Base-by-base conservation (phyloP, 1,140 invertebrate genomes). In the Sminthurinus signatus region DNA sequence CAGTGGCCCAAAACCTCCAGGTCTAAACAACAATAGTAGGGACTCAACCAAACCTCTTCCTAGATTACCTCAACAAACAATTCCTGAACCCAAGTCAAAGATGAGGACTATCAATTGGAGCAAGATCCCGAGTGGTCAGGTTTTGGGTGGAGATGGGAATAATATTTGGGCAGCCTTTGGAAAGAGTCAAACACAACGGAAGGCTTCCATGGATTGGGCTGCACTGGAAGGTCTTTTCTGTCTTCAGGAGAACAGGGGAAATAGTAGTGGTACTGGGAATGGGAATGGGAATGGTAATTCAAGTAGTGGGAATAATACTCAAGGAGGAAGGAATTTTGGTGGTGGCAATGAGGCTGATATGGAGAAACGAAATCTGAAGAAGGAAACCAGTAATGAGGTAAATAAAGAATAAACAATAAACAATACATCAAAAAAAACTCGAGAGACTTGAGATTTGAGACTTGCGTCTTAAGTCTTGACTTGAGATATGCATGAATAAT, bases 51-150 rank as follows among this genome's bases (percentile, higher is more conserved):
- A 21, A 14, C 23, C 25, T n/a, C 10, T 72, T 12, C 29, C 72
- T 81, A 65, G 67, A 72, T 79, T 93, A 69, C 90, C 90, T 1
- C 90, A 93, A 74, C 89, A 91, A 75, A 86, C 89, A 72, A 93
- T 85, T 43, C 91, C 91, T 0, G 85, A 86, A 46, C 91, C 92
- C 2, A 89, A 88, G 76, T 83, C 87, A n/a, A 68, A 68, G 75
- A 93, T 94, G 91, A 92, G 92, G 77, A 92, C 91, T 3, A 86
- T 94, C 63, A 95, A 95, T 75, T 94, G 91, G 91, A 91, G 89
- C 74, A 93, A 93, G 76, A 93, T 95, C 73, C 89, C 91, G 2
- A 87, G 86, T 75, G 86, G 86, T 74, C 64, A 72, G 42, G 58
- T 72, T 0, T 55, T 71, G 86, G 85, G 86, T 91, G 15, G 82